Conservation (phyloP, 37 sponge, comb jelly and placozoan genomes). For the Halichondria panicea region DNA sequence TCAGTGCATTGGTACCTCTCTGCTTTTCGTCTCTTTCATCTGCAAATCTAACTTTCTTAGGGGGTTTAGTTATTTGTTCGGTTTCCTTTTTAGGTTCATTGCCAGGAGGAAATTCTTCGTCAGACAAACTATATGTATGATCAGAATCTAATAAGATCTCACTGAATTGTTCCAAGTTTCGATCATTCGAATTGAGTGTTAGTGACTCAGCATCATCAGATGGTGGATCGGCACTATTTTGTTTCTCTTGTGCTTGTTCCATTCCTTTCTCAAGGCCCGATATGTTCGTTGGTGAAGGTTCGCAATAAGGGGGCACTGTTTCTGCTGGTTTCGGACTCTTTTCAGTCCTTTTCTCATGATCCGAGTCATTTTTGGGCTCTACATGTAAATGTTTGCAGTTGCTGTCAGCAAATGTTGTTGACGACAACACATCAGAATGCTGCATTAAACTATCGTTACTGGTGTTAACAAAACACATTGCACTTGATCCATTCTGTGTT, state of each 20-base stretch:
- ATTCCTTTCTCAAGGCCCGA: background rate
- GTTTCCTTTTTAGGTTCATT: background rate
- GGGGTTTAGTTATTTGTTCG: background rate
- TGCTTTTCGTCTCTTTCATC: conserved; percentile 7
- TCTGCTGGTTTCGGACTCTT: no score
- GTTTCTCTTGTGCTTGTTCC: background rate
- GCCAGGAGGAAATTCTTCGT: background rate
- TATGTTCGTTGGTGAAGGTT: background rate
- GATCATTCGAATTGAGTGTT: background rate
- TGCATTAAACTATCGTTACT: no score
- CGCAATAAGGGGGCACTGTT: background rate
- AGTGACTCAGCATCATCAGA: background rate
- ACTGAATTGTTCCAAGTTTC: conserved; percentile 42
- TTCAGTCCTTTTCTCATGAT: background rate
- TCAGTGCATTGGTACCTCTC: background rate
- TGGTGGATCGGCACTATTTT: background rate
- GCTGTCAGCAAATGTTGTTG: background rate
- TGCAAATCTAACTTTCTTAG: conserved; percentile 41
- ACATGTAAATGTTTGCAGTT: background rate
- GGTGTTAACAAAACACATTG: no score
- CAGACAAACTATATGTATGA: background rate
- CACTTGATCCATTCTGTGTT: no score
- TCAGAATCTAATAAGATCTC: conserved; percentile 48
- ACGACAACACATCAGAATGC: no score
- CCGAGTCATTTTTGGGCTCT: background rate